A percentile compares a stretch with the other conserved stretches of the same genome.
phyloP scores from a whole-genome alignment of 2,797 vertebrate species.

The Limosa lapponica region DNA sequence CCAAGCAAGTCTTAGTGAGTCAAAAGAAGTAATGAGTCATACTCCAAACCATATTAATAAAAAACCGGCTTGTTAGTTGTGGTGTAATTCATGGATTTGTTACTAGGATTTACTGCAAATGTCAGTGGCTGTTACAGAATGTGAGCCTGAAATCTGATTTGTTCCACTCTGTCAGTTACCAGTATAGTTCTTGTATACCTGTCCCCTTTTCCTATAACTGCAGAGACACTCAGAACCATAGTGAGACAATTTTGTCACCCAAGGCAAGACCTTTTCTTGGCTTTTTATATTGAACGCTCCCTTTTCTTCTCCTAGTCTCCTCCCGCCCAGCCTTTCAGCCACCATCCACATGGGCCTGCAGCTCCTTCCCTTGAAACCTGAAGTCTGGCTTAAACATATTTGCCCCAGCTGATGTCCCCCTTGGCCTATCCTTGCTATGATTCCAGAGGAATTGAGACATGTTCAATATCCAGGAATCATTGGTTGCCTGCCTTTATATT shows the following conservation, averaged over 20 bases:
- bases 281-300: neutral
- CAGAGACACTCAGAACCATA: neutral
- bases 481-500: neutral
- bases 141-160: neutral
- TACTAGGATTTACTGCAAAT: neutral
- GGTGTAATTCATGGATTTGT: neutral
- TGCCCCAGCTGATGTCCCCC: neutral
- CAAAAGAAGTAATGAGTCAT: neutral
- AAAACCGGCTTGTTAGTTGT: neutral
- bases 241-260: neutral
- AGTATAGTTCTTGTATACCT: neutral
- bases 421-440: constrained; percentile 24
- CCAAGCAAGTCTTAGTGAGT: neutral
- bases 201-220: neutral
- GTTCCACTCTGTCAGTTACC: neutral
- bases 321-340: neutral
- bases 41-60: neutral
- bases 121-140: neutral
- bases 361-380: constrained; percentile 19
- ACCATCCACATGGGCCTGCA: neutral
- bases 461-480: neutral
- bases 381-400: constrained; percentile 9
- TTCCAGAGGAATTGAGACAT: constrained; percentile 45
- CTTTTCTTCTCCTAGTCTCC: neutral
- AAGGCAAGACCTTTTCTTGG: neutral